These are phyloP conservation scores for Zygothrica quintamaculata DNA, from an alignment of 2,888 invertebrate species.

Conservation along the genomic window DNA sequence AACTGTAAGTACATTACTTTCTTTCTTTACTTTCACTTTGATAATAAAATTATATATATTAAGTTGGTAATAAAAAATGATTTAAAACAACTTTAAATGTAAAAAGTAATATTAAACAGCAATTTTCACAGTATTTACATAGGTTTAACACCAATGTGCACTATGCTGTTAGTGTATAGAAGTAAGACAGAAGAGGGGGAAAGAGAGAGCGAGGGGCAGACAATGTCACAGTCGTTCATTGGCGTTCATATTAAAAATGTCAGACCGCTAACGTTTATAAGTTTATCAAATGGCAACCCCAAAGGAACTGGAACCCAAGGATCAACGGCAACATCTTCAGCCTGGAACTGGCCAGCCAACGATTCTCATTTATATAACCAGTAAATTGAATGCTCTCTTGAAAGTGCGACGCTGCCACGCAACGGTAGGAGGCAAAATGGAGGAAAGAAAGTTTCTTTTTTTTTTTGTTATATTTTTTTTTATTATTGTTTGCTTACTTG, in stretches of 20 bases:
- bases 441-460: conserved; percentile 54
- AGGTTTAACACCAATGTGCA: conserved; percentile 21
- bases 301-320: conserved; percentile 14
- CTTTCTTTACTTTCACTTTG: too few relatives aligned
- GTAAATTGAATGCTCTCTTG: conserved; percentile 48
- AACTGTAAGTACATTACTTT: too few relatives aligned
- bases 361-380: conserved; percentile 73
- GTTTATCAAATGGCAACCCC: conserved; percentile 65
- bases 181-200: too few relatives aligned
- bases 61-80: too few relatives aligned
- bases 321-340: neutral
- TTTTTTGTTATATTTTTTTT: too few relatives aligned
- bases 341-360: conserved; percentile 35
- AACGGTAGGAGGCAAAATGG: conserved; percentile 14
- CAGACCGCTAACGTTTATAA: conserved; percentile 55
- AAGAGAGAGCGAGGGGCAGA: too few relatives aligned
- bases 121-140: conserved; percentile 4
- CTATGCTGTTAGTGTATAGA: too few relatives aligned
- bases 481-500: conserved; percentile 80
- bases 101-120: too few relatives aligned
- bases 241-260: conserved; percentile 55
- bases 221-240: conserved; percentile 22
- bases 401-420: conserved; percentile 2
- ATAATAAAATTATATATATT: too few relatives aligned
- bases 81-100: too few relatives aligned